These are phyloP conservation scores for Aphis craccivora DNA, from an alignment of 1,140 invertebrate species.

Conservation along the genomic window DNA sequence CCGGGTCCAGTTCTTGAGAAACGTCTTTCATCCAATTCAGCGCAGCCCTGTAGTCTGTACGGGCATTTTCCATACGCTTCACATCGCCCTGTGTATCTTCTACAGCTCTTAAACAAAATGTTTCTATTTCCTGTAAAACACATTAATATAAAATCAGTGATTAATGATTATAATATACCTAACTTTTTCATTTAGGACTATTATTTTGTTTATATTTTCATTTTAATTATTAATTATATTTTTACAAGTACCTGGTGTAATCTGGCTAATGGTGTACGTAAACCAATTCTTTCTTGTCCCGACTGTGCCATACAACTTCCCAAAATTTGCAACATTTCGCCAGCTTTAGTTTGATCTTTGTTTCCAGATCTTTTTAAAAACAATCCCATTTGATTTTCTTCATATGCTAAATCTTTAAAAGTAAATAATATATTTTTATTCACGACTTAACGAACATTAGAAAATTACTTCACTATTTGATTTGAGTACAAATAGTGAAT, in stretches of 20 bases:
- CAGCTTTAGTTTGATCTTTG: conserved; percentile 84
- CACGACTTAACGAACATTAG: background rate
- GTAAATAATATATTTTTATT: conserved; percentile 20
- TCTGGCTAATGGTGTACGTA: conserved; percentile 85
- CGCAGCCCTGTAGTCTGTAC: conserved; percentile 96
- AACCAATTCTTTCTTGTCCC: conserved; percentile 90
- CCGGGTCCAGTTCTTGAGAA: conserved; percentile 95
- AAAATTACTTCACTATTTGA: background rate
- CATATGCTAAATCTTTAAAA: conserved; percentile 81
- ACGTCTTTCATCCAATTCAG: conserved; percentile 99
- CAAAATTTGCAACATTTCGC: conserved; percentile 91
- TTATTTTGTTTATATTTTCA: background rate
- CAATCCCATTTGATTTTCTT: conserved; percentile 93
- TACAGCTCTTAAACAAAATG: conserved; percentile 92
- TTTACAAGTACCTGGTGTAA: conserved; percentile 74
- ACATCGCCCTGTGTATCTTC: conserved; percentile 92
- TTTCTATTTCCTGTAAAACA: conserved; percentile 83
- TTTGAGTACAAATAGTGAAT: background rate
- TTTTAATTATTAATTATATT: background rate
- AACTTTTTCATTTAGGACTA: background rate
- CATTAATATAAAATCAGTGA: background rate
- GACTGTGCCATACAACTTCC: conserved; percentile 94
- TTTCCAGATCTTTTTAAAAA: conserved; percentile 96
- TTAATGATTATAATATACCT: background rate
- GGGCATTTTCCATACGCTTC: conserved; percentile 89